Percentiles rank a stretch among this genome's conserved stretches.
Evolutionary conservation across 1,140 invertebrate species (phyloP).

Genomic region (Polypedilum vanderplanki): DNA sequence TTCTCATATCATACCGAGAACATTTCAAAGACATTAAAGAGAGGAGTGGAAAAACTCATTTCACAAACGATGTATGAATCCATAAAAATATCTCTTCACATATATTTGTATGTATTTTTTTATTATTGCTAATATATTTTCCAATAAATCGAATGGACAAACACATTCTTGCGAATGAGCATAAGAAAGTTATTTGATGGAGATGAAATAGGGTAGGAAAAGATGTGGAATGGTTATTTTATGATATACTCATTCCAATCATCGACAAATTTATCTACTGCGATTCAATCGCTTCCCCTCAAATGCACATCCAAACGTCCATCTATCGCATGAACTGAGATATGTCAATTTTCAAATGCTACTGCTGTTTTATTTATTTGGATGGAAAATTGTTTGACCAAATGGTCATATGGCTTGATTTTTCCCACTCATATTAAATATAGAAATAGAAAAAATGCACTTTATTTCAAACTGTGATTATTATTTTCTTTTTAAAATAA

Average conservation of each 20-base stretch:
- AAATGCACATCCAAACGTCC: constrained; percentile 29
- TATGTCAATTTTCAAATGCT: not conserved
- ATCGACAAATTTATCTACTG: constrained; percentile 23
- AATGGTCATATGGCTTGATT: constrained; percentile 9
- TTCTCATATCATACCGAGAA: too few species aligned
- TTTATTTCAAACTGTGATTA: too few species aligned
- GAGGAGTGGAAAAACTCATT: not conserved
- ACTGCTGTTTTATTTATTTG: not conserved
- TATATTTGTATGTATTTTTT: not conserved
- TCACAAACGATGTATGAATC: constrained; percentile 2
- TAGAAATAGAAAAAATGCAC: too few species aligned
- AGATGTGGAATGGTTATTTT: not conserved
- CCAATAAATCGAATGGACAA: constrained; percentile 17
- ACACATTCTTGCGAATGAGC: not conserved
- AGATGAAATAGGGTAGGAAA: not conserved
- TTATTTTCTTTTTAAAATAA: not conserved
- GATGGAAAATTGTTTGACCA: not conserved
- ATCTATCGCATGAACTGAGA: not conserved
- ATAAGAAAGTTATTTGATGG: not conserved
- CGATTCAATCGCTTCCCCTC: not conserved
- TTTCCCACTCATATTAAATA: too few species aligned
- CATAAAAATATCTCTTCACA: not conserved
- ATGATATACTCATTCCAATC: constrained; percentile 17
- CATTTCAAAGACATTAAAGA: too few species aligned
- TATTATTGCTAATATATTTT: constrained; percentile 20